Evolutionary conservation across 2,888 invertebrate species (phyloP).

Genomic region (Drosophila monieri): DNA sequence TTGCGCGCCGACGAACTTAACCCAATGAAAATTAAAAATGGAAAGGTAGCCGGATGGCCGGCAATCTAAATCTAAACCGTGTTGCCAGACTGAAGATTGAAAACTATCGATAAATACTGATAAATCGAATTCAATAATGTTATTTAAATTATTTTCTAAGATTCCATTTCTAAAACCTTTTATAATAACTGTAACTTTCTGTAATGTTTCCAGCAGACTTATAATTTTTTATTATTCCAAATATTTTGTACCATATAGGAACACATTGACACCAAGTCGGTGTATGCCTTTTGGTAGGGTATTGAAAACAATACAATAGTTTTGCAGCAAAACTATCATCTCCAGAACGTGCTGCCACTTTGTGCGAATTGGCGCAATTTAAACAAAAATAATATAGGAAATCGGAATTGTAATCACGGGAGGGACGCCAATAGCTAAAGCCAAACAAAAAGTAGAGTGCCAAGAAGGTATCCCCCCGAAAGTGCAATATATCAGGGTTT

Average conservation of each 20-base stretch:
- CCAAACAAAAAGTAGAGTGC: constrained; percentile 14
- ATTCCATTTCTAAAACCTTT: no score
- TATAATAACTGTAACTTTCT: no score
- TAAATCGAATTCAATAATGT: background rate
- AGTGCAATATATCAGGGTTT: constrained; percentile 4
- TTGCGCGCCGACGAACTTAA: background rate
- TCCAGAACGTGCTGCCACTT: constrained; percentile 34
- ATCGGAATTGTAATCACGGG: constrained; percentile 21
- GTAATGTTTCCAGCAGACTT: no score
- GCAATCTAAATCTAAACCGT: background rate
- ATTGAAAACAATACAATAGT: constrained; percentile 4
- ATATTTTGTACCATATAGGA: no score
- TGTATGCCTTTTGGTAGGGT: background rate
- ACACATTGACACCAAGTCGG: no score
- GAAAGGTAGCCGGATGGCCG: constrained; percentile 1
- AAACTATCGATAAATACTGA: background rate
- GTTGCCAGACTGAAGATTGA: background rate
- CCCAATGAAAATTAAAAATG: background rate
- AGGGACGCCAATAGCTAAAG: constrained; percentile 46
- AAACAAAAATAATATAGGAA: constrained; percentile 64
- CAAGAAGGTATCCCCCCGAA: constrained; percentile 3
- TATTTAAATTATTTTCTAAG: background rate
- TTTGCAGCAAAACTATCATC: background rate
- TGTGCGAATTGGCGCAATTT: constrained; percentile 69
- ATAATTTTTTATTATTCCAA: no score